Percentiles rank a stretch among this genome's conserved stretches.
phyloP scores from a whole-genome alignment of 1,140 invertebrate species.

The Agraylea sexmaculata region DNA sequence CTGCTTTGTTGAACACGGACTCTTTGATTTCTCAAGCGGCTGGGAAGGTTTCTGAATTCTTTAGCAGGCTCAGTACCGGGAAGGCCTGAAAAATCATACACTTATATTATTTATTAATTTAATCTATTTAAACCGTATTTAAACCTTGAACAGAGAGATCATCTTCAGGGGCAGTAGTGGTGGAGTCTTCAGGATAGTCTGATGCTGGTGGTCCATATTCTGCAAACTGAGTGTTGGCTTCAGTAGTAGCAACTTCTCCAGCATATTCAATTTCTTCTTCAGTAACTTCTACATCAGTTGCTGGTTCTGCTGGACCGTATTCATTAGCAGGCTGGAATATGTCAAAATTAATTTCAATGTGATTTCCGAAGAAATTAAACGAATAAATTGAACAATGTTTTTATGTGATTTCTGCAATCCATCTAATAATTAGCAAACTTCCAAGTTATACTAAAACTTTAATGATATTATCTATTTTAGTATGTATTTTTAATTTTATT shows the following conservation, averaged over 20 bases:
- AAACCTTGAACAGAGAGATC: constrained; percentile 18
- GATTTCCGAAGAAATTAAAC: no score
- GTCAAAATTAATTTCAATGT: no score
- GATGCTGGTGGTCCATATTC: constrained; percentile 15
- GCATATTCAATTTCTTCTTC: constrained; percentile 20
- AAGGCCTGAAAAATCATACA: constrained; percentile 13
- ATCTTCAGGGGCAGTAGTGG: constrained; percentile 7
- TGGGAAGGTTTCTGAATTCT: constrained; percentile 15
- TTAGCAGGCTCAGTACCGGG: constrained; percentile 14
- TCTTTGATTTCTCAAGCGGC: constrained; percentile 3
- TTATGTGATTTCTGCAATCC: no score
- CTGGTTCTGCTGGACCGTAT: constrained; percentile 5
- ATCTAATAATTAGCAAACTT: no score
- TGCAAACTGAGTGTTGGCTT: constrained; percentile 13
- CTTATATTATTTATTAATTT: no score
- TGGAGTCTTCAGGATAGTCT: constrained; percentile 11
- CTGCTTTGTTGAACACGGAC: constrained; percentile 5
- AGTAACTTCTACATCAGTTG: constrained; percentile 16
- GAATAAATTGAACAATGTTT: no score
- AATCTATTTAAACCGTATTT: not conserved
- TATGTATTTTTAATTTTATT: no score
- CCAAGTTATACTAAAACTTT: no score
- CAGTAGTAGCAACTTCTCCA: constrained; percentile 18
- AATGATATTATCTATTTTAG: no score
- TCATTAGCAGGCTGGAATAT: constrained; percentile 9